Evolutionary conservation across 2,113 vertebrate species (phyloP).

Genomic region (Campylorhamphus procurvoides): DNA sequence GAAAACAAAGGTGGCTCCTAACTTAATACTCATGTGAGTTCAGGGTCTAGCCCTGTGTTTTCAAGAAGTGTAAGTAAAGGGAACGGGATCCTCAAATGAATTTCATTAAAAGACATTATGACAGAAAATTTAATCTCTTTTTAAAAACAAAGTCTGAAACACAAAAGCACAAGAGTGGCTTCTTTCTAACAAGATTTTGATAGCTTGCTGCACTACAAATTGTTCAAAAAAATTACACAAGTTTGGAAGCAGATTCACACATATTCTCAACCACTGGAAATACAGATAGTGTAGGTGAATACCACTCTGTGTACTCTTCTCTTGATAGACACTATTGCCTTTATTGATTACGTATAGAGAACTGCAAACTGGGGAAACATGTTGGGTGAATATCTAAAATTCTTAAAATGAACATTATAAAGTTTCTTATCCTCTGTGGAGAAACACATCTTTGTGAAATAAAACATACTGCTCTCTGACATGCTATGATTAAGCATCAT

Average conservation of each 20-base stretch:
- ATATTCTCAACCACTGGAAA: background rate
- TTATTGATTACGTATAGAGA: background rate
- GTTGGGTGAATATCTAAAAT: slow-evolving; percentile 3
- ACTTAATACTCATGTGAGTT: background rate
- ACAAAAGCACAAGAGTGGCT: background rate
- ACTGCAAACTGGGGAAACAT: background rate
- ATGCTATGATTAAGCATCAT: background rate
- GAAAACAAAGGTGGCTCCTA: background rate
- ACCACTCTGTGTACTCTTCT: background rate
- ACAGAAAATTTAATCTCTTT: slow-evolving; percentile 9
- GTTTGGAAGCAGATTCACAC: background rate
- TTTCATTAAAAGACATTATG: background rate
- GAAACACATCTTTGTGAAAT: background rate
- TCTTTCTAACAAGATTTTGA: background rate
- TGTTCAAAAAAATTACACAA: background rate
- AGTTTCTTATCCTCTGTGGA: slow-evolving; percentile 38
- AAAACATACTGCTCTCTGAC: background rate
- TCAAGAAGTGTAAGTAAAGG: slow-evolving; percentile 13
- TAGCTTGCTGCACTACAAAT: background rate
- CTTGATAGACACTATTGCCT: background rate
- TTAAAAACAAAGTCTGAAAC: slow-evolving; percentile 15
- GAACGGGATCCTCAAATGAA: slow-evolving; percentile 9
- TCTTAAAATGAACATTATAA: background rate
- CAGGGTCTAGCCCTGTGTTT: background rate
- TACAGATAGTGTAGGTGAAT: background rate